Evolutionary conservation across 1,140 invertebrate genomes (phyloP), one percentile per base, ranked within the genome.

Genomic region (Drosophila yakuba): DNA sequence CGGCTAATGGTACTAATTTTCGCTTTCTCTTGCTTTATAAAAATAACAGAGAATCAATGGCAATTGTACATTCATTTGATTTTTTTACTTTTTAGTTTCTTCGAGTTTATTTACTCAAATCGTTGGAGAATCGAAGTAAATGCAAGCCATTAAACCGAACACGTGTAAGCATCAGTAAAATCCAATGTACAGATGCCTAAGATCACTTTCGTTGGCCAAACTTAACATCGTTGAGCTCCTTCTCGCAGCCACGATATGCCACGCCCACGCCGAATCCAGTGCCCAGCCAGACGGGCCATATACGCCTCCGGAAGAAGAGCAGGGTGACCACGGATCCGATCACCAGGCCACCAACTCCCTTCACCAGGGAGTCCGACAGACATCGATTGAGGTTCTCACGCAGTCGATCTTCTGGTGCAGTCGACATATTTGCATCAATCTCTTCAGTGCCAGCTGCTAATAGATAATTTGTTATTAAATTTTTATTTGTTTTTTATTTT

Each of bases 181-280:
- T 60, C 10, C 10, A 43, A 15, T 12, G 14, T 43, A 2, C 54
- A 4, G 10, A 10, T 41, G 36, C 12, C 7, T 14, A n/a, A 23
- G 3, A 7, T 44, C 52, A 59, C 38, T 55, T 55, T n/a, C 12
- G 17, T 11, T 38, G 62, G 11, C 48, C 56, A 12, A 62, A 78
- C 14, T 72, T 72, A 28, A 69, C 14, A 0, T 43, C 36, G 28
- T 95, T 95, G 44, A 96, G 80, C 47, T 95, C 94, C 82, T 94
- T 94, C 93, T 96, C 95, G 92, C 96, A 97, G 90, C 96, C 96
- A 45, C 95, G 94, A 93, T 96, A 96, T 72, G 96, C 96, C 90
- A 96, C 93, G 56, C 96, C 96, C 78, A 96, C 91, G 20, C 96
- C 96, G 86, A 96, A 95, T 35, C 96, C 96, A 62, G 94, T 94